Conservation (phyloP, 2,797 vertebrate species). For the Cynopterus sphinx region DNA sequence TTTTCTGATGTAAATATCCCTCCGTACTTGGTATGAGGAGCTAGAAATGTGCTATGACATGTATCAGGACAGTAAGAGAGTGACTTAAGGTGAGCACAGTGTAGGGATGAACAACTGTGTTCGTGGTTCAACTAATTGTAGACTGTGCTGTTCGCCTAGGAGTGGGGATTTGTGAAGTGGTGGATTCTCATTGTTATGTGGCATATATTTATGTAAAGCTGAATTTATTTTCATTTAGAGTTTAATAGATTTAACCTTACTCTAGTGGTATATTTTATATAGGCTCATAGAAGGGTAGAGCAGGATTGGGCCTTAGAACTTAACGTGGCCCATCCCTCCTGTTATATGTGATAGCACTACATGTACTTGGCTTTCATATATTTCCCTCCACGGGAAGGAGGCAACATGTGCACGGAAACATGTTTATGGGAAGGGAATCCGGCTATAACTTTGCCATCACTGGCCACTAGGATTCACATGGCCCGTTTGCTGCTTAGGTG, state of each 20-base stretch:
- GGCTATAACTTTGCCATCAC: background rate
- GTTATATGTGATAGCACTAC: background rate
- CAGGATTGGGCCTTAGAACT: background rate
- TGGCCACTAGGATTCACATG: background rate
- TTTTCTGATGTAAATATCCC: background rate
- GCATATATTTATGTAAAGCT: background rate
- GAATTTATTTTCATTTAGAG: background rate
- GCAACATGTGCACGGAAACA: fast-evolving
- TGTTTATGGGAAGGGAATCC: background rate
- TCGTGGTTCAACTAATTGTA: background rate
- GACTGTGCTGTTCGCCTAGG: background rate
- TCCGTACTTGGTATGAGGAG: background rate
- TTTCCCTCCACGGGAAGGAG: background rate
- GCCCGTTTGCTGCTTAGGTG: background rate
- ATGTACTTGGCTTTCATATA: background rate
- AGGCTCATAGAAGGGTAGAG: background rate
- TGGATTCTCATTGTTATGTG: background rate
- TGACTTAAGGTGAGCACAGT: background rate
- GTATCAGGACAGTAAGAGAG: background rate
- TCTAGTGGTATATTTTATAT: background rate
- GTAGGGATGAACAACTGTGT: fast-evolving
- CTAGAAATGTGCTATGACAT: background rate
- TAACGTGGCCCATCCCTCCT: background rate
- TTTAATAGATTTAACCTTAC: background rate
- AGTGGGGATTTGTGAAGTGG: background rate